Percentiles rank a stretch among this genome's conserved stretches.
Conservation (phyloP, 2,113 vertebrate genomes). For the Xenotilapia caudafasciata region DNA sequence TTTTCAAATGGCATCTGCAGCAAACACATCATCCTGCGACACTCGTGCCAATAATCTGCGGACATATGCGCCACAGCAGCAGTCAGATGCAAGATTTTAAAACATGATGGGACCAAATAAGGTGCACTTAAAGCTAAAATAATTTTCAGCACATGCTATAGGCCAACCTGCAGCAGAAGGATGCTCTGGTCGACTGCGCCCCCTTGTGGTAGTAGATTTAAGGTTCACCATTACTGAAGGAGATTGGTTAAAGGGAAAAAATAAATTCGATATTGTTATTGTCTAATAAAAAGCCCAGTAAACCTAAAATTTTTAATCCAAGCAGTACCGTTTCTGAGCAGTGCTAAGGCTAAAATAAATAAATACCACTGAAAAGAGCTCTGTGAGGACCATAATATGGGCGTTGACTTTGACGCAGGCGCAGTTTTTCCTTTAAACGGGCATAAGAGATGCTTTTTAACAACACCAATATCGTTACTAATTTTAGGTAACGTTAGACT, state of each 20-base stretch:
- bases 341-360: neutral
- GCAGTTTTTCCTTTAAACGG: neutral
- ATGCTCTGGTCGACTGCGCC: slow-evolving; percentile 11
- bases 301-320: fast-evolving
- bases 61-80: slow-evolving; percentile 24
- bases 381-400: neutral
- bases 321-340: neutral
- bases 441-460: neutral
- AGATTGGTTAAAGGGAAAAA: neutral
- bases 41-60: slow-evolving; percentile 75
- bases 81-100: slow-evolving; percentile 59
- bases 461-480: neutral
- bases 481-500: neutral
- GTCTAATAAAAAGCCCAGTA: neutral
- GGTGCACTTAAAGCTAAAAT: slow-evolving; percentile 60
- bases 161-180: neutral
- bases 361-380: neutral
- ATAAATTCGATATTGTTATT: neutral
- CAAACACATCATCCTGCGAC: slow-evolving; percentile 77
- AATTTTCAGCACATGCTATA: slow-evolving; percentile 18
- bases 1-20: slow-evolving; percentile 94
- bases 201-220: slow-evolving; percentile 5
- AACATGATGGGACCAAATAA: slow-evolving; percentile 65
- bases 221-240: neutral
- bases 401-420: neutral